These are phyloP conservation scores for Cochlearius cochlearius DNA, from an alignment of 2,113 vertebrate species.

Conservation along the genomic window DNA sequence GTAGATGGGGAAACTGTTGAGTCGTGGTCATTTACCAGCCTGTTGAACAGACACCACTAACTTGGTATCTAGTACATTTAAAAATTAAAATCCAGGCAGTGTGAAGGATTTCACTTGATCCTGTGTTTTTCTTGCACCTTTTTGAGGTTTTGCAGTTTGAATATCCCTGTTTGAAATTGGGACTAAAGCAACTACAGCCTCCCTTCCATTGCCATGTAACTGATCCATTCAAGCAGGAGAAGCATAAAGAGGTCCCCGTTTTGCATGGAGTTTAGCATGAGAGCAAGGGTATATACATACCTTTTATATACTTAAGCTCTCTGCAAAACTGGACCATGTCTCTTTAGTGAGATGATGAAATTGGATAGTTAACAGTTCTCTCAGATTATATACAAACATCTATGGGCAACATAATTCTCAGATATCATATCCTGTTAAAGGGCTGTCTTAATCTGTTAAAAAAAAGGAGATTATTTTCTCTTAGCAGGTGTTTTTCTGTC, in stretches of 20 bases:
- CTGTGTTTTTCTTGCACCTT: not conserved
- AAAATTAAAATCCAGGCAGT: not conserved
- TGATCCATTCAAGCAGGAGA: not conserved
- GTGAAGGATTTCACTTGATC: not conserved
- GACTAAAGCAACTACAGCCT: not conserved
- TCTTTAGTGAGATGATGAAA: not conserved
- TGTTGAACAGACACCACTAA: not conserved
- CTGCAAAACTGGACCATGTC: not conserved
- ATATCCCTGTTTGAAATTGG: not conserved
- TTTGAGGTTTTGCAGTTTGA: not conserved
- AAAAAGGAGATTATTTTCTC: not conserved
- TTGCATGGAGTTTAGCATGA: not conserved
- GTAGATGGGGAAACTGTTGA: not conserved
- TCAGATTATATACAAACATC: not conserved
- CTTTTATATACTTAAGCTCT: not conserved
- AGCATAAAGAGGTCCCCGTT: not conserved
- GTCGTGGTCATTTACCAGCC: not conserved
- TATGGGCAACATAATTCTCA: not conserved
- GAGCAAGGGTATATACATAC: not conserved
- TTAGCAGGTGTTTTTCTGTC: slow-evolving; percentile 3
- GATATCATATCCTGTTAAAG: not conserved
- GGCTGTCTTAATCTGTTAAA: not conserved
- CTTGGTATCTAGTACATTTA: not conserved
- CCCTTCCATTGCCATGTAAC: not conserved
- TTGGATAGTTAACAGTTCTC: not conserved